Conservation (phyloP, 2,113 vertebrate species). For the Kryptolebias marmoratus region DNA sequence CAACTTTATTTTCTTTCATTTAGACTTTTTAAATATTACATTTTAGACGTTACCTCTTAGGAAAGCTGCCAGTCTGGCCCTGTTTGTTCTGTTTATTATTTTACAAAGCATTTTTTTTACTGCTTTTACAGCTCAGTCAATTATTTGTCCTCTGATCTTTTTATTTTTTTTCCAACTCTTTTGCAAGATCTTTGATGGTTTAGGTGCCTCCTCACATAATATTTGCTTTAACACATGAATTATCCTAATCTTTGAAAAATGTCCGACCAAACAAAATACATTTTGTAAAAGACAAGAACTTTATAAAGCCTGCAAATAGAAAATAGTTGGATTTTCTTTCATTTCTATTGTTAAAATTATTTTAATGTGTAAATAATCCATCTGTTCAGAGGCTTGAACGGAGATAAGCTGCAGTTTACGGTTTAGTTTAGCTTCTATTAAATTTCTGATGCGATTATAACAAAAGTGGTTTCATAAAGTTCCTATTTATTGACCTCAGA, state of each 20-base stretch:
- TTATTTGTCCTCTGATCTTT: too few relatives aligned
- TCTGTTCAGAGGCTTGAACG: not conserved
- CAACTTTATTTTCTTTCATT: not conserved
- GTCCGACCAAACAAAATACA: too few relatives aligned
- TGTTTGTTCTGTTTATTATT: not conserved
- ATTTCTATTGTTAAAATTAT: too few relatives aligned
- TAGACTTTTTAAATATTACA: not conserved
- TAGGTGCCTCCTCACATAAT: slow-evolving; percentile 5
- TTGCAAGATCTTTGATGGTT: not conserved
- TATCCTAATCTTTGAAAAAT: not conserved
- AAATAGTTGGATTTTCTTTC: too few relatives aligned
- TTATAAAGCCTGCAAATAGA: too few relatives aligned
- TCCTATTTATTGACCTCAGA: not conserved
- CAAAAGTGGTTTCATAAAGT: slow-evolving; percentile 7
- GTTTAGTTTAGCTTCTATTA: slow-evolving; percentile 9
- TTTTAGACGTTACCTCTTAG: not conserved
- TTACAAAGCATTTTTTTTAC: not conserved
- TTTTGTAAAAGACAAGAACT: too few relatives aligned
- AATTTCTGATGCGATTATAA: slow-evolving; percentile 14
- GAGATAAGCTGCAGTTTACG: slow-evolving; percentile 10
- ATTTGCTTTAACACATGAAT: slow-evolving; percentile 9
- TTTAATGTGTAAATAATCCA: too few relatives aligned
- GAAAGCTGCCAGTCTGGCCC: not conserved
- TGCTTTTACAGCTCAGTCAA: too few relatives aligned
- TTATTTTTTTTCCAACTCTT: not conserved